These are phyloP conservation scores for Brachystomella parvula DNA, from an alignment of 1,140 invertebrate genomes.

Conservation along the genomic window DNA sequence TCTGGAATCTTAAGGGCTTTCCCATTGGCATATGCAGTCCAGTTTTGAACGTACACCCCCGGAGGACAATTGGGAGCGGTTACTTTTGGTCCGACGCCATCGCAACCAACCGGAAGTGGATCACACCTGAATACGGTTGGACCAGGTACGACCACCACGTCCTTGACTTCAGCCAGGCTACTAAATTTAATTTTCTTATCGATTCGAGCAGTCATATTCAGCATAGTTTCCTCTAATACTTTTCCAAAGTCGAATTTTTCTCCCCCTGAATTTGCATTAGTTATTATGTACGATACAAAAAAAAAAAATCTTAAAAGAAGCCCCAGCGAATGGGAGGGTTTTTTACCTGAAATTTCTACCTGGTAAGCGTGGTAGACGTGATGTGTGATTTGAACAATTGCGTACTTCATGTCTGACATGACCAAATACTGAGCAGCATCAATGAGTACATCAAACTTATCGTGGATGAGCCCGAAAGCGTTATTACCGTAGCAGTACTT, in stretches of 20 bases:
- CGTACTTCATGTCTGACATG: slow-evolving; percentile 17
- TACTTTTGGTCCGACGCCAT: not conserved
- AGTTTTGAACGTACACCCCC: not conserved
- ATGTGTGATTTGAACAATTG: not conserved
- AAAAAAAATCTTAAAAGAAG: too few relatives aligned
- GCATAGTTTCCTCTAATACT: not conserved
- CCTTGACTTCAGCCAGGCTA: not conserved
- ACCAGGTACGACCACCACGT: not conserved
- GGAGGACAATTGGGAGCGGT: slow-evolving; percentile 3
- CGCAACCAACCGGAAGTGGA: slow-evolving; percentile 1
- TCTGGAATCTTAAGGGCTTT: not conserved
- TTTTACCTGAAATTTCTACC: not conserved
- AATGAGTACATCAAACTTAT: slow-evolving; percentile 18
- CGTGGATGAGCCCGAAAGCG: slow-evolving; percentile 19
- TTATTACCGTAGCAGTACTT: slow-evolving; percentile 26
- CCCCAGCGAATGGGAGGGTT: too few relatives aligned
- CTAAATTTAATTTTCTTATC: slow-evolving; percentile 4
- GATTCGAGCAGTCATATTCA: not conserved
- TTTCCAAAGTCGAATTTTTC: not conserved
- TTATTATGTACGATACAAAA: too few relatives aligned
- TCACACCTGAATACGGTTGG: slow-evolving; percentile 1
- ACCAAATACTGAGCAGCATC: slow-evolving; percentile 20
- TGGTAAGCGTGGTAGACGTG: not conserved
- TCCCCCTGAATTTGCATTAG: not conserved
- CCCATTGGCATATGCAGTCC: not conserved